Conservation (phyloP, 2,797 vertebrate species). For the Linurgus olivaceus region DNA sequence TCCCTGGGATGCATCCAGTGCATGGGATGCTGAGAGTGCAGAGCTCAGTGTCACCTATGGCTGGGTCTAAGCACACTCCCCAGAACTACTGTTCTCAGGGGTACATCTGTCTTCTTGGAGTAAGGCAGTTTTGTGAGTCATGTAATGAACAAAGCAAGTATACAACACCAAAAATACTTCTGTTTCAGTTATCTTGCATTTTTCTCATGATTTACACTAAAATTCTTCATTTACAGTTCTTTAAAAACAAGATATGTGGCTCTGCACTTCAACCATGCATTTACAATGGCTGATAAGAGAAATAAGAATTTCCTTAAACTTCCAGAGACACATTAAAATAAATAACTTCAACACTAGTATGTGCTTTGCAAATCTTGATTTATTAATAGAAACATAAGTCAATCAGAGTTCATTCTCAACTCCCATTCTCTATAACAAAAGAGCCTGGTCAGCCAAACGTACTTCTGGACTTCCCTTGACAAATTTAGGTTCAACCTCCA, state of each 20-base stretch:
- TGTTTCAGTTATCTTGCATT: background rate
- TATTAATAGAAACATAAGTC: background rate
- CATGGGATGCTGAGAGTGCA: accelerated
- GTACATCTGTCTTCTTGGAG: background rate
- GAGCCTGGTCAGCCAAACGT: background rate
- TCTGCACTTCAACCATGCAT: background rate
- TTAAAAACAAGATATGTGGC: background rate
- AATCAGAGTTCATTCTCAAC: background rate
- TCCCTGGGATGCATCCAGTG: background rate
- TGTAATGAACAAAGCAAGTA: background rate
- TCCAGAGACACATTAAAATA: background rate
- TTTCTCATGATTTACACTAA: background rate
- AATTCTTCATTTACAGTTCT: background rate
- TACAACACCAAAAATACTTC: background rate
- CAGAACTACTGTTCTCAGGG: background rate
- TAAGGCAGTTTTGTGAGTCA: background rate
- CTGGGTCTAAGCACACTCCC: background rate
- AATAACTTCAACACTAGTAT: background rate
- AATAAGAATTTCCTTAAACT: background rate
- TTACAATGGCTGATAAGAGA: background rate
- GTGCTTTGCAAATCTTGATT: background rate
- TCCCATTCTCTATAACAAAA: background rate
- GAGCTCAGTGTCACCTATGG: background rate
- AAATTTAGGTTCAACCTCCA: background rate
- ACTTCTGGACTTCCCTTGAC: background rate